These are phyloP conservation scores for Pseudonaja textilis DNA, from an alignment of 2,113 vertebrate genomes.

Conservation along the genomic window DNA sequence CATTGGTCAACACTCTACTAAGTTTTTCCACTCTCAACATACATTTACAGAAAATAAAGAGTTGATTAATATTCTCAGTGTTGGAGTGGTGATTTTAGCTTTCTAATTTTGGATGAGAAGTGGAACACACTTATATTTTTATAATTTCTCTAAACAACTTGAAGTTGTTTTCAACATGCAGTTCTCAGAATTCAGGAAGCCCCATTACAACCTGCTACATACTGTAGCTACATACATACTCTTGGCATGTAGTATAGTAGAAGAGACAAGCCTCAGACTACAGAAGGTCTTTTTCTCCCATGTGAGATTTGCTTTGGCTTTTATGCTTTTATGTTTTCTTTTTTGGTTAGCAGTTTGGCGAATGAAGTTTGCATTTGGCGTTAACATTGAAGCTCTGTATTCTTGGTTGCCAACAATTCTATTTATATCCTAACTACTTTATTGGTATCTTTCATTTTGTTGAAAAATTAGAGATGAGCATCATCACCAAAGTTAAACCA, in stretches of 20 bases:
- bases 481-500: background rate
- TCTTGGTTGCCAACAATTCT: background rate
- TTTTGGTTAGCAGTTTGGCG: background rate
- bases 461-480: background rate
- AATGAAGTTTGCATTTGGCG: background rate
- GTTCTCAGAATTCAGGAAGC: background rate
- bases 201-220: background rate
- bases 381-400: background rate
- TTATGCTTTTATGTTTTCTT: background rate
- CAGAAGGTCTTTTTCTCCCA: background rate
- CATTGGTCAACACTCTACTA: background rate
- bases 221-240: background rate
- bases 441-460: background rate
- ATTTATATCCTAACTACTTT: background rate
- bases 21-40: background rate
- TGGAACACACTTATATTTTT: background rate
- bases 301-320: background rate
- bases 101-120: background rate
- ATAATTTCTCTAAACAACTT: background rate
- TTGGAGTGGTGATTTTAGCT: background rate
- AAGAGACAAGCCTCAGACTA: background rate
- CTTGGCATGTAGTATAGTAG: background rate
- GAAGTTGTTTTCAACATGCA: background rate
- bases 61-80: background rate
- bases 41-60: background rate